Evolutionary conservation across 1,140 invertebrate species (phyloP), one percentile per base, ranked within the genome.

Genomic region (Kradibia gibbosae): DNA sequence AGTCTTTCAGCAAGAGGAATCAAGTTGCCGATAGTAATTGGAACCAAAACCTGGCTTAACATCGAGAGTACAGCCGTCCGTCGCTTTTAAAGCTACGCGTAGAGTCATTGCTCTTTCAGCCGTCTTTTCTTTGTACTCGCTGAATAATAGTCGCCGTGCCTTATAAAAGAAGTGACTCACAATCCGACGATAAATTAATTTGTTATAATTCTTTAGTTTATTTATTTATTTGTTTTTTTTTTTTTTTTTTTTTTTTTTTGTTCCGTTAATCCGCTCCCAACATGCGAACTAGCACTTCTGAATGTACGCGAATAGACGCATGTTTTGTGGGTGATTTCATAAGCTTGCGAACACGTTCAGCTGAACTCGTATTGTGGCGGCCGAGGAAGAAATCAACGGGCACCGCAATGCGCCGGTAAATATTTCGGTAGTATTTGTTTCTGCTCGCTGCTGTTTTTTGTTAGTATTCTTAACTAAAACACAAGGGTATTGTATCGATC

Each of bases 21-120:
- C 78, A 28, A 57, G 39, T 72, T 72, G 65, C 78, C 50, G 67
- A 72, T 79, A 25, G 78, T 79, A 79, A 79, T 71, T 57, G 15
- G 78, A 79, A 70, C 28, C 78, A 72, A 57, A 79, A 79, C 34
- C 28, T 70, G 34, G 31, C 53, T 71, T 67, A 42, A 55, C 48
- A 34, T 34, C 22, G 48, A 73, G 28, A 73, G 53, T 53, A 73
- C 53, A 73, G 48, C 34, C 71, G 71, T 15, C 25, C 45, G 36
- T 71, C 25, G 34, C 39, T 71, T 71, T 71, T 15, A 22, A 73
- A 53, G 28, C 11, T 77, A n/a, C n/a, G 10, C 17, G 48, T 20
- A 65, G 74, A 77, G 74, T 77, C 74, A 48, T 65, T 48, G 74
- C 57, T 62, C 74, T 75, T 75, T 57, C 53, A 31, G 17, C 50